phyloP scores from a whole-genome alignment of 2,888 invertebrate species.

The Metopia argyrocephala region DNA sequence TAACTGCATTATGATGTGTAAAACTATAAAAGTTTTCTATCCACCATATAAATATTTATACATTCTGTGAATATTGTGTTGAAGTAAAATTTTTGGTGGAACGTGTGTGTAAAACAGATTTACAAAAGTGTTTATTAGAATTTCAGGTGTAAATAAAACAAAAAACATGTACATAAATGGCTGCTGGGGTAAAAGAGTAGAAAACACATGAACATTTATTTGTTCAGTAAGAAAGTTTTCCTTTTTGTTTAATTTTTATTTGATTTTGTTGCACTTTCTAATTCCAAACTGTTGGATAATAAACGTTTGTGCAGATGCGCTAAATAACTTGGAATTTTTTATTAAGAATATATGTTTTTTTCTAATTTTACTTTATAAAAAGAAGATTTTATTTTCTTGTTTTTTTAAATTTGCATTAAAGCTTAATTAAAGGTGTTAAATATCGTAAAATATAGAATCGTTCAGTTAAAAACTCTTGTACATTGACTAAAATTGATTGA shows the following conservation, averaged over 20 bases:
- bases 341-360: too few relatives aligned
- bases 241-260: background rate
- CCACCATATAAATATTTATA: background rate
- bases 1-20: slow-evolving; percentile 59
- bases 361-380: too few relatives aligned
- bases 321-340: too few relatives aligned
- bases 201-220: slow-evolving; percentile 22
- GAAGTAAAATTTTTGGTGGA: background rate
- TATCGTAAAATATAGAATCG: too few relatives aligned
- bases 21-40: slow-evolving; percentile 28
- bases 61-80: background rate
- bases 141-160: slow-evolving; percentile 32
- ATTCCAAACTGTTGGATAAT: slow-evolving; percentile 27
- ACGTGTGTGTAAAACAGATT: slow-evolving; percentile 56
- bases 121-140: slow-evolving; percentile 41
- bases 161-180: slow-evolving; percentile 25
- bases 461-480: too few relatives aligned
- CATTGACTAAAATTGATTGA: too few relatives aligned
- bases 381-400: too few relatives aligned
- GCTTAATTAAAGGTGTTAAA: too few relatives aligned
- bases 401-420: too few relatives aligned
- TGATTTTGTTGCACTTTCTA: slow-evolving; percentile 10
- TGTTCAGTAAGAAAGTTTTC: slow-evolving; percentile 41
- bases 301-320: slow-evolving; percentile 26
- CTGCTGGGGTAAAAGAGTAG: background rate